Percentiles rank a stretch among this genome's conserved stretches.
These are phyloP conservation scores for Tor tambroides DNA, from an alignment of 2,113 vertebrate species.

Conservation along the genomic window DNA sequence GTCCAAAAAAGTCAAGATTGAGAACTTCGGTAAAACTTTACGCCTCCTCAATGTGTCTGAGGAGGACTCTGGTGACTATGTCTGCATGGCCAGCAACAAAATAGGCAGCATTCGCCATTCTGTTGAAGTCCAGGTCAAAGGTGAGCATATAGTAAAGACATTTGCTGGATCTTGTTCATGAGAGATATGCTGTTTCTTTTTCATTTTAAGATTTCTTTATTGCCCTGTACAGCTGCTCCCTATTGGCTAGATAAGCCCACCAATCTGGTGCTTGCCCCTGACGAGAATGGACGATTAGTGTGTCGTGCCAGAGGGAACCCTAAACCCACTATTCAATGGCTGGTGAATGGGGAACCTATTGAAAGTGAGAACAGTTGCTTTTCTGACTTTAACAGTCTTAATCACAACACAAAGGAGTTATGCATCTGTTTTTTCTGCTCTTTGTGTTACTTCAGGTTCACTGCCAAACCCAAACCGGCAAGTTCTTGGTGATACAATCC, in stretches of 20 bases:
- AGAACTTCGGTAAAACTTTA: slow-evolving; percentile 92
- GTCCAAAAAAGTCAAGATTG: slow-evolving; percentile 82
- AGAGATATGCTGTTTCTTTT: background rate
- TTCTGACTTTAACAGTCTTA: background rate
- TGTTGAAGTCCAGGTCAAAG: slow-evolving; percentile 95
- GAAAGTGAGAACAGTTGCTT: slow-evolving; percentile 76
- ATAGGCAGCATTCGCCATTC: slow-evolving; percentile 92
- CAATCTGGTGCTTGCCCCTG: slow-evolving; percentile 90
- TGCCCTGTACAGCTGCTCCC: slow-evolving; percentile 83
- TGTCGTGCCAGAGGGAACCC: slow-evolving; percentile 95
- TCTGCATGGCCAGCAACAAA: slow-evolving; percentile 93
- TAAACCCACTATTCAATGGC: slow-evolving; percentile 92
- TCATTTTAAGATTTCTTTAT: background rate
- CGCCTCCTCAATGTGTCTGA: slow-evolving; percentile 88
- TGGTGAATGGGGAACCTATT: slow-evolving; percentile 87
- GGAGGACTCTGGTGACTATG: slow-evolving; percentile 92
- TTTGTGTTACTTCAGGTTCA: slow-evolving; percentile 67
- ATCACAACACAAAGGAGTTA: background rate
- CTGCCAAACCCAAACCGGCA: slow-evolving; percentile 80
- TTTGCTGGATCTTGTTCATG: background rate
- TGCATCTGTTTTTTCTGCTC: background rate
- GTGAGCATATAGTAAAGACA: slow-evolving; percentile 74
- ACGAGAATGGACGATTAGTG: slow-evolving; percentile 87
- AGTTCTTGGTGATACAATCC: slow-evolving; percentile 88
- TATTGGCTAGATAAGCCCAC: slow-evolving; percentile 94